Evolutionary conservation across 2,888 invertebrate species (phyloP), one percentile per base, ranked within the genome.

Genomic region (Phasia obesa): DNA sequence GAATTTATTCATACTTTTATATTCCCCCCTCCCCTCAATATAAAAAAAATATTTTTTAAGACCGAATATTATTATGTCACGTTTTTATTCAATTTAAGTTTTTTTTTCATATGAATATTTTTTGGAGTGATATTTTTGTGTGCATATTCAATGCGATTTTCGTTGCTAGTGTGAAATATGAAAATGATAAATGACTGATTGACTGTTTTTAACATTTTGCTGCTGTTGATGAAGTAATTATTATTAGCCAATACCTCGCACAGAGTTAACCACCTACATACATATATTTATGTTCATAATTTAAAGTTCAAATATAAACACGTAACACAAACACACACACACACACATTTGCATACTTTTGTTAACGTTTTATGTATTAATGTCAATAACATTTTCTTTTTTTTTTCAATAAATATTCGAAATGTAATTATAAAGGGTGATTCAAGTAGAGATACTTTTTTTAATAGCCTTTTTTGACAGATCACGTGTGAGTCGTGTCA

Each of bases 231-330:
- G 70, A 77, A 75, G 69, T 74, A 73, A 77, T 69, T 77, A 73
- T 64, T 59, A 69, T 77, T 69, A 73, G 76, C 51, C 77, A 77
- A 70, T 73, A 64, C 44, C 42, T 80, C 25, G 69, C 69, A 60
- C 77, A 44, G 42, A 47, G 55, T 44, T 77, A 9, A n/a, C n/a
- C n/a, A n/a, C n/a, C n/a, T n/a, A n/a, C n/a, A n/a, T n/a, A n/a
- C n/a, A 35, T 35, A 11, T 35, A 35, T 35, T 35, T 11, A 35
- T 35, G 11, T 55, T 62, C 53, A 62, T 69, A 44, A 60, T 60
- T 60, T 67, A 13, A 31, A 60, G 42, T 21, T 44, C 15, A 55
- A 57, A 76, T 51, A 25, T 27, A 5, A n/a, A 27, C 65, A 49
- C 15, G 47, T 15, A 35, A 53, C 15, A 13, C n/a, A n/a, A n/a